A percentile compares a stretch with the other conserved stretches of the same genome.
Conservation (phyloP, 2,888 invertebrate species). For the Meteorus cinctellus region DNA sequence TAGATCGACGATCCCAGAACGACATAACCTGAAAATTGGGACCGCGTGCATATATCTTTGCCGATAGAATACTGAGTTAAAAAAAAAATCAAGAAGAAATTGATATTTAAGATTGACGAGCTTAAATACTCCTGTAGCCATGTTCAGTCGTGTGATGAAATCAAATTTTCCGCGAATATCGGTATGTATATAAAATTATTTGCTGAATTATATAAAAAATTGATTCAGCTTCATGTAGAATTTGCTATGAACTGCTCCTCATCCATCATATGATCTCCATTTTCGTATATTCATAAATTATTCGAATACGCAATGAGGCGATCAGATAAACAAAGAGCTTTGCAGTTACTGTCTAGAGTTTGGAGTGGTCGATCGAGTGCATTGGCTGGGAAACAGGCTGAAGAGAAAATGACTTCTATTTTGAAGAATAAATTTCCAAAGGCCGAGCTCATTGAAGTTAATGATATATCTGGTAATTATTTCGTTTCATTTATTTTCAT, state of each 20-base stretch:
- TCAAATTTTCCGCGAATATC: slow-evolving; percentile 66
- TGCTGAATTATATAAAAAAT: neutral
- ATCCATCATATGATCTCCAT: neutral
- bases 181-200: slow-evolving; percentile 57
- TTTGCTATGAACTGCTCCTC: neutral
- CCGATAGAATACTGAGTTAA: neutral
- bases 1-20: neutral
- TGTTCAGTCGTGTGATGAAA: slow-evolving; percentile 61
- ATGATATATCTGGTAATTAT: slow-evolving; percentile 79
- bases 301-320: slow-evolving; percentile 53
- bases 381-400: slow-evolving; percentile 67
- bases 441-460: slow-evolving; percentile 79
- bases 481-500: slow-evolving; percentile 2
- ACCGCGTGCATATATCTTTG: neutral
- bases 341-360: slow-evolving; percentile 70
- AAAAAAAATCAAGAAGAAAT: neutral
- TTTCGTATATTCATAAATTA: neutral
- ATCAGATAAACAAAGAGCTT: slow-evolving; percentile 67
- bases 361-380: slow-evolving; percentile 68
- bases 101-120: too few species aligned
- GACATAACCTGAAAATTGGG: neutral
- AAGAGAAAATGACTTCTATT: slow-evolving; percentile 71
- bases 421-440: slow-evolving; percentile 76
- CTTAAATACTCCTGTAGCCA: slow-evolving; percentile 49
- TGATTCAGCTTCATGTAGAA: neutral